These are phyloP conservation scores for Macaca nemestrina DNA, from an alignment of 2,113 vertebrate genomes.

Conservation along the genomic window DNA sequence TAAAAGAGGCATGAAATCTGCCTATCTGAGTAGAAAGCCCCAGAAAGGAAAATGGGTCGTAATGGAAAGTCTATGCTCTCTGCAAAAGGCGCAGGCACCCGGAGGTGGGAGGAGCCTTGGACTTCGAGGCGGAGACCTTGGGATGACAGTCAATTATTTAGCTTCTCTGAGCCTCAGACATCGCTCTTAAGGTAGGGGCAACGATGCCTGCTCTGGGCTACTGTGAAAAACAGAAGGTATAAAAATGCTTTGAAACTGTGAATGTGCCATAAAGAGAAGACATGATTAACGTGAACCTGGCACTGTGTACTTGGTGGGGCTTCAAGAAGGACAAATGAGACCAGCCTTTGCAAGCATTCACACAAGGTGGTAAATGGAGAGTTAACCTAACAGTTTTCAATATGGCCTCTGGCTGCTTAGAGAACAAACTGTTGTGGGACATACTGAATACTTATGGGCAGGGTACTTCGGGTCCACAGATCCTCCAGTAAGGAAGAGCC, in stretches of 20 bases:
- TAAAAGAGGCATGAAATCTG: background rate
- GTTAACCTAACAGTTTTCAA: background rate
- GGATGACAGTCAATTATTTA: background rate
- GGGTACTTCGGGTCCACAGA: background rate
- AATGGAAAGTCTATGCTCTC: background rate
- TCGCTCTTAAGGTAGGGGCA: background rate
- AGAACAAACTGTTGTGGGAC: background rate
- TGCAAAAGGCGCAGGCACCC: background rate
- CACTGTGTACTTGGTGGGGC: background rate
- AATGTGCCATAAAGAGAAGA: background rate
- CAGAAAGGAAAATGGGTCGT: background rate
- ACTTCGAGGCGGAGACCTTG: background rate
- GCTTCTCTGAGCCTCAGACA: background rate
- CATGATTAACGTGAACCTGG: background rate
- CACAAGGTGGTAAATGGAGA: background rate
- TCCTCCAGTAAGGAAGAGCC: background rate
- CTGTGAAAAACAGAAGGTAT: background rate
- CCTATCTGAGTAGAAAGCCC: background rate
- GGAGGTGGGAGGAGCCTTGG: background rate
- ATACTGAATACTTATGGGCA: background rate
- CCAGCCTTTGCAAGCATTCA: background rate
- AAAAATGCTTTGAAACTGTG: background rate
- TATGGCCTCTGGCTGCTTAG: background rate
- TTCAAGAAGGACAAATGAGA: background rate
- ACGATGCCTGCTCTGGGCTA: background rate